Evolutionary conservation across 2,888 invertebrate genomes (phyloP).

Genomic region (Lycophotia porphyrea): DNA sequence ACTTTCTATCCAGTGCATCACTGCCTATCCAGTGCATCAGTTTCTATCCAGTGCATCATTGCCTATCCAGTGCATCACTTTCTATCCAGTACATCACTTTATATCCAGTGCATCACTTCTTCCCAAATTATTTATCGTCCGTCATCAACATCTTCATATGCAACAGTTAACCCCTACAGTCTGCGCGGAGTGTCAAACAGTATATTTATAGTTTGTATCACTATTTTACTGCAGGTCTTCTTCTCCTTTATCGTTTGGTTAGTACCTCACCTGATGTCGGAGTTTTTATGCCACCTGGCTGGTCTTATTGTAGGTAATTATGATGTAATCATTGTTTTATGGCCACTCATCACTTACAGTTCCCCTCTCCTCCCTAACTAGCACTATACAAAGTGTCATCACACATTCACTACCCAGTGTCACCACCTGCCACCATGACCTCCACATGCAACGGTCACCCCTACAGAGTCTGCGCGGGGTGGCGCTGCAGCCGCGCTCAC

Average conservation of each 20-base stretch:
- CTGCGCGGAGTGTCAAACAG: background rate
- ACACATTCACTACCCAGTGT: background rate
- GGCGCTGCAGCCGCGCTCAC: constrained; percentile 76
- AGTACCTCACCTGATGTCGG: too few relatives aligned
- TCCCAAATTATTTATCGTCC: background rate
- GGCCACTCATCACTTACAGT: too few relatives aligned
- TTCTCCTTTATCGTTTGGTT: too few relatives aligned
- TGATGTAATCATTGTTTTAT: background rate
- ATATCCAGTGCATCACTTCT: background rate
- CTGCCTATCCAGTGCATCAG: too few relatives aligned
- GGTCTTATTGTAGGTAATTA: too few relatives aligned
- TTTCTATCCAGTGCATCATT: too few relatives aligned
- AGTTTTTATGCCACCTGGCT: too few relatives aligned
- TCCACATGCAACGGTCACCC: constrained; percentile 51
- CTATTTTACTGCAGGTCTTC: background rate
- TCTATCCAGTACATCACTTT: too few relatives aligned
- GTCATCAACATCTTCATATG: background rate
- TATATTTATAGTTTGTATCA: background rate
- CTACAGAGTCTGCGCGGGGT: constrained; percentile 73
- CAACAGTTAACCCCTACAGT: background rate
- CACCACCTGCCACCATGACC: background rate
- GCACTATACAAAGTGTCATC: background rate
- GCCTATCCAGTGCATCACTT: too few relatives aligned
- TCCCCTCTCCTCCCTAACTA: background rate
- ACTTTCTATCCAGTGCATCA: too few relatives aligned